A percentile compares a stretch with the other conserved stretches of the same genome.
Evolutionary conservation across 2,888 invertebrate species (phyloP).

Genomic region (Neoascia interrupta): DNA sequence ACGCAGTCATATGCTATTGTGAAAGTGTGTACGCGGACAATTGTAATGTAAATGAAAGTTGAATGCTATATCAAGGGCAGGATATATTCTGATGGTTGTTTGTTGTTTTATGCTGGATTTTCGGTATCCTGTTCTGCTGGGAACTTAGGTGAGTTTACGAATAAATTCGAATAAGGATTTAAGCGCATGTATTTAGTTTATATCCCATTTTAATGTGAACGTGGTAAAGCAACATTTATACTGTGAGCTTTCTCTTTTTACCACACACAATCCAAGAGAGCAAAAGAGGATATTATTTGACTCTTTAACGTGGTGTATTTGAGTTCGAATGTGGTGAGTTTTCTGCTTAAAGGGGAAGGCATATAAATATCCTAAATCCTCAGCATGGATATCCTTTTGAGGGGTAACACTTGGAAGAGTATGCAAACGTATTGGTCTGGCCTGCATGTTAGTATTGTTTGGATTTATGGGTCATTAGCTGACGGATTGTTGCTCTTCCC

Average conservation of each 20-base stretch:
- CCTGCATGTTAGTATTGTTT: conserved; percentile 47
- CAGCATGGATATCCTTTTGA: conserved; percentile 23
- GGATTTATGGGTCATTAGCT: conserved; percentile 56
- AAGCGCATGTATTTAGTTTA: conserved; percentile 44
- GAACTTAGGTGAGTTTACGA: conserved; percentile 47
- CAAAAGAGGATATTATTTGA: neutral
- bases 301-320: neutral
- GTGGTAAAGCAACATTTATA: too few relatives aligned
- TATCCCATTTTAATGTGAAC: conserved; percentile 7
- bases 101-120: too few relatives aligned
- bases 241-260: neutral
- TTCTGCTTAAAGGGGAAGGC: conserved; percentile 18
- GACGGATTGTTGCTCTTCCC: conserved; percentile 6
- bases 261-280: neutral
- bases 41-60: conserved; percentile 45
- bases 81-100: conserved; percentile 29
- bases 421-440: conserved; percentile 42
- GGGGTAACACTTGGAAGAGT: conserved; percentile 1
- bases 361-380: conserved; percentile 4
- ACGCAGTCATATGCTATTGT: too few relatives aligned
- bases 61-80: conserved; percentile 17
- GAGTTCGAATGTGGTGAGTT: conserved; percentile 57
- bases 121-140: conserved; percentile 20
- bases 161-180: conserved; percentile 17
- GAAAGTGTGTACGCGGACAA: conserved; percentile 21